A percentile compares a stretch with the other conserved stretches of the same genome.
phyloP scores from a whole-genome alignment of 2,113 vertebrate species.

The Phyllopteryx taeniolatus region DNA sequence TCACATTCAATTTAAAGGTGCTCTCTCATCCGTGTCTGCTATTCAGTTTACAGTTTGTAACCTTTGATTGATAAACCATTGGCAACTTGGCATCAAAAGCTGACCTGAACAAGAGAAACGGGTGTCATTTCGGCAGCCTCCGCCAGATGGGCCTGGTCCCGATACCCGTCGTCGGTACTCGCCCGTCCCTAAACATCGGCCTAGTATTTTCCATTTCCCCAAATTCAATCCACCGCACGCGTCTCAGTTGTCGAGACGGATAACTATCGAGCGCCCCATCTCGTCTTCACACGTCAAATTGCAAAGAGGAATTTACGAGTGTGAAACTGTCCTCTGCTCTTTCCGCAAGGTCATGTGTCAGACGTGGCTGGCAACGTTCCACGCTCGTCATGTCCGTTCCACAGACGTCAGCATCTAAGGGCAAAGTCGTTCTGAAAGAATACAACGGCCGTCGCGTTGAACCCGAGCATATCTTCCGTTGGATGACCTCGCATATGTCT shows the following conservation, averaged over 20 bases:
- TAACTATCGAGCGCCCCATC: background rate
- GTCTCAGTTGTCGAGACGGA: background rate
- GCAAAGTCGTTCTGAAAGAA: slow-evolving; percentile 95
- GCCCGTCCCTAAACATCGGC: too few species aligned
- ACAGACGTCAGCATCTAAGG: slow-evolving; percentile 94
- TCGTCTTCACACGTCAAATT: background rate
- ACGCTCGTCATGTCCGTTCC: slow-evolving; percentile 97
- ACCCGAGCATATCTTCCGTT: slow-evolving; percentile 92
- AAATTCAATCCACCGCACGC: too few species aligned
- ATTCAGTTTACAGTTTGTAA: too few species aligned
- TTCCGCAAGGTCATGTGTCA: slow-evolving; percentile 83
- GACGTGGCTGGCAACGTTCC: slow-evolving; percentile 90
- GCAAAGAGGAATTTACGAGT: background rate
- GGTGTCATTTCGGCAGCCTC: too few species aligned
- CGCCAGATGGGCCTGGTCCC: too few species aligned
- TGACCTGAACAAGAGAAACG: too few species aligned
- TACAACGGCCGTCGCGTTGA: slow-evolving; percentile 83
- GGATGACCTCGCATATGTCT: slow-evolving; percentile 93
- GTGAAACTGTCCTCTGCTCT: background rate
- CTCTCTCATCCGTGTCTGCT: too few species aligned
- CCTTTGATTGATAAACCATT: too few species aligned
- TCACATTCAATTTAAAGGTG: too few species aligned
- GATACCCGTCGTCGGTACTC: too few species aligned
- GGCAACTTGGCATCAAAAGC: too few species aligned
- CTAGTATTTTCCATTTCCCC: too few species aligned